phyloP scores from a whole-genome alignment of 2,888 invertebrate genomes.

The Lordiphosa andalusiaca region DNA sequence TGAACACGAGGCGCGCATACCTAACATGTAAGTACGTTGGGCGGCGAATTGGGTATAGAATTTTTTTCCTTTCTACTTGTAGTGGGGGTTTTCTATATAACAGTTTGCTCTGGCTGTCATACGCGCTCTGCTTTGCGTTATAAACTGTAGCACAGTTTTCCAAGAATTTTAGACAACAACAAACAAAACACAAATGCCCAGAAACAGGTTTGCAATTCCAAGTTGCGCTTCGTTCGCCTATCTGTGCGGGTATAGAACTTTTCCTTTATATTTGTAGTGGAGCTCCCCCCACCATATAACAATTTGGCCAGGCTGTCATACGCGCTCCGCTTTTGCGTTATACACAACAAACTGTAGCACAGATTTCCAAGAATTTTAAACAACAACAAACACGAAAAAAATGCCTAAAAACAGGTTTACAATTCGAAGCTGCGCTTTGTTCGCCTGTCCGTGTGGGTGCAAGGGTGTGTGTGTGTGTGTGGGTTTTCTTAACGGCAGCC shows the following conservation, averaged over 20 bases:
- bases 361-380: constrained; percentile 49
- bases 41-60: too few species aligned
- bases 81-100: constrained; percentile 1
- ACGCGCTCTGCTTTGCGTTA: constrained; percentile 23
- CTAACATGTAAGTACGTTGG: constrained; percentile 6
- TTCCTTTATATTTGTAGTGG: too few species aligned
- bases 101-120: constrained; percentile 29
- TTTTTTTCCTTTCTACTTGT: too few species aligned
- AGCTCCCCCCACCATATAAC: neutral
- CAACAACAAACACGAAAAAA: constrained; percentile 10
- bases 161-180: constrained; percentile 33
- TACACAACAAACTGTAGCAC: constrained; percentile 33
- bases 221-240: constrained; percentile 8
- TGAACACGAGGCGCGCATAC: constrained; percentile 4
- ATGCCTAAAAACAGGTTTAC: constrained; percentile 36
- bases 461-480: neutral
- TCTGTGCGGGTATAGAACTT: neutral
- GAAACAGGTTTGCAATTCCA: constrained; percentile 38
- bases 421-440: constrained; percentile 18
- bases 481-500: neutral
- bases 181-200: constrained; percentile 7
- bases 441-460: neutral
- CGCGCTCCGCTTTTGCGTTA: constrained; percentile 19
- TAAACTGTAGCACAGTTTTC: constrained; percentile 44
- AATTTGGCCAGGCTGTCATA: constrained; percentile 33